A percentile compares a stretch with the other conserved stretches of the same genome.
phyloP scores from a whole-genome alignment of 2,797 vertebrate species.

The Eptatretus atami region DNA sequence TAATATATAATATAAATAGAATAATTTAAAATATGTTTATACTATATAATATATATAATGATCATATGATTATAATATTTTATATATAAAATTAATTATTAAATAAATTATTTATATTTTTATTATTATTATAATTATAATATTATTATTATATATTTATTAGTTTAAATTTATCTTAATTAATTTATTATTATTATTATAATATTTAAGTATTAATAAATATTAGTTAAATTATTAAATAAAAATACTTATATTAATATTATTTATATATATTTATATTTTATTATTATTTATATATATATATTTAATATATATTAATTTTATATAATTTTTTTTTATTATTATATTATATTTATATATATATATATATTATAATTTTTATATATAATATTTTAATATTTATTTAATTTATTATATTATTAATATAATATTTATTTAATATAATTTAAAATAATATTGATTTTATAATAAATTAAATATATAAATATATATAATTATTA shows the following conservation, averaged over 20 bases:
- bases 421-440: too few relatives aligned
- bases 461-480: too few relatives aligned
- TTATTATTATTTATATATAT: background rate
- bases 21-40: too few relatives aligned
- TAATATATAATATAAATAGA: too few relatives aligned
- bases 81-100: background rate
- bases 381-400: too few relatives aligned
- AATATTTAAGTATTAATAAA: background rate
- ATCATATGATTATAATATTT: background rate
- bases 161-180: background rate
- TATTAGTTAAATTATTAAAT: background rate
- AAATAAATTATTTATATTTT: background rate
- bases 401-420: too few relatives aligned
- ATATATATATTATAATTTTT: too few relatives aligned
- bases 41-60: background rate
- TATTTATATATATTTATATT: background rate
- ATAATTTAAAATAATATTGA: too few relatives aligned
- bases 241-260: background rate
- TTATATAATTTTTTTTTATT: too few relatives aligned
- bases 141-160: background rate
- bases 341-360: too few relatives aligned
- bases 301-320: too few relatives aligned
- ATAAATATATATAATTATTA: too few relatives aligned
- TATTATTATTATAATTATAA: background rate
- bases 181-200: background rate